Evolutionary conservation across 2,113 vertebrate species (phyloP), one percentile per base, ranked within the genome.

Genomic region (Perca flavescens): DNA sequence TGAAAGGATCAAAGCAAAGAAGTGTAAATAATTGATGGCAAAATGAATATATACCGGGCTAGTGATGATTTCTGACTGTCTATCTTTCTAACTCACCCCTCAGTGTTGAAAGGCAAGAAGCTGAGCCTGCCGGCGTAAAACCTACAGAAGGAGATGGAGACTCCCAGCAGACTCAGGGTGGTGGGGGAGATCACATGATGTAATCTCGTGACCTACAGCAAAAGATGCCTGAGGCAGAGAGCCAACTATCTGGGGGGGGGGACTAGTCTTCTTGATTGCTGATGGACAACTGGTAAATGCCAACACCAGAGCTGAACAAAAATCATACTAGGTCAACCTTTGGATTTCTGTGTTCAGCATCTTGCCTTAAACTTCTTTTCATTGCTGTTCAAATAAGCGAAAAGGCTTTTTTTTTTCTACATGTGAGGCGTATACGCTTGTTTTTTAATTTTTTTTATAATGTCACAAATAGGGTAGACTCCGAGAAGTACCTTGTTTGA

Each of bases 31-130:
- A 57, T 34, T 13, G 4, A 6, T n/a, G 16, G 47, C 49, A 68
- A 22, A 1, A 54, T 53, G 34, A 56, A 50, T 21, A 19, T 2
- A 17, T 2, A 7, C 12, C 21, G 0, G 6, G 3, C 12, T 22
- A 5, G 25, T 25, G n/a, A 64, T 28, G 22, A 4, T 63, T 79
- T 28, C 17, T 73, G 2, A 70, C 50, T 36, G 12, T 79, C 53
- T 82, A 11, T 57, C 19, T 40, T 74, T 77, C 14, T 46, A 0
- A 61, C 6, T 47, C 28, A 13, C 2, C 17, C 66, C 61, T 61
- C 92, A 99, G 98, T 99, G 82, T 96, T 99, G 94, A 99, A 99
- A 95, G 98, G 98, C 94, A 99, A 99, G 97, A 99, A 99, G 94
- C 96, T 99, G 92, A 99, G 98, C 94, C 97, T 99, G 93, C 98